Conservation (phyloP, 2,797 vertebrate genomes). For the Parotocinclus haroldoi region DNA sequence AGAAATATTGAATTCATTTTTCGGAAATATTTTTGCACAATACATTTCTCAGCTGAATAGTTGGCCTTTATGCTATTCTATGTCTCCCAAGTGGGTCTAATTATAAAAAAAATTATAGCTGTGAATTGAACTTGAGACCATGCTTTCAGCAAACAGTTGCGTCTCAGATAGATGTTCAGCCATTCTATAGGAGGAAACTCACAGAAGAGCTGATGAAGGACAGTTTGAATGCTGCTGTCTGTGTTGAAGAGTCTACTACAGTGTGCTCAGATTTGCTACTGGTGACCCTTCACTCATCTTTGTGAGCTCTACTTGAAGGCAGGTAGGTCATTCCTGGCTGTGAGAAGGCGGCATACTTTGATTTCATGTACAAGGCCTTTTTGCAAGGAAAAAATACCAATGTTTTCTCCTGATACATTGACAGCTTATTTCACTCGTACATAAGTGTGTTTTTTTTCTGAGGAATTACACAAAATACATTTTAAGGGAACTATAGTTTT, state of each 20-base stretch:
- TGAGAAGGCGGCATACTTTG: slow-evolving; percentile 9
- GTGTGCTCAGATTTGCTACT: slow-evolving; percentile 16
- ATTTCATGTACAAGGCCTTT: slow-evolving; percentile 46
- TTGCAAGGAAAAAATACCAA: not conserved
- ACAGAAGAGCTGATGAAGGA: slow-evolving; percentile 21
- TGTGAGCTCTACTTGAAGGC: slow-evolving; percentile 15
- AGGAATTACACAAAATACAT: too few species aligned
- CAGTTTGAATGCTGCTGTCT: slow-evolving; percentile 19
- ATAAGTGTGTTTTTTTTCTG: too few species aligned
- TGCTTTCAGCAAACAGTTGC: not conserved
- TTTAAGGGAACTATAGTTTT: too few species aligned
- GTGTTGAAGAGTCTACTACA: slow-evolving; percentile 12
- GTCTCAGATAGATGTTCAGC: slow-evolving; percentile 5
- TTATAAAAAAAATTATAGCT: slow-evolving; percentile 21
- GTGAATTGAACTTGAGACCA: slow-evolving; percentile 23
- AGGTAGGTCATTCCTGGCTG: slow-evolving; percentile 23
- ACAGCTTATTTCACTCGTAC: too few species aligned
- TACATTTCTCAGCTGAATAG: not conserved
- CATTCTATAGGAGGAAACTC: slow-evolving; percentile 12
- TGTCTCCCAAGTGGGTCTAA: slow-evolving; percentile 13
- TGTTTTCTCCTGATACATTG: too few species aligned
- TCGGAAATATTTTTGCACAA: too few species aligned
- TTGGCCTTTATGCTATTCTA: too few species aligned
- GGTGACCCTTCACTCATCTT: slow-evolving; percentile 10
- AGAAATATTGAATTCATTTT: too few species aligned